Conservation (phyloP, 1,140 invertebrate genomes). For the fruit fly (Drosophila melanogaster) region DNA sequence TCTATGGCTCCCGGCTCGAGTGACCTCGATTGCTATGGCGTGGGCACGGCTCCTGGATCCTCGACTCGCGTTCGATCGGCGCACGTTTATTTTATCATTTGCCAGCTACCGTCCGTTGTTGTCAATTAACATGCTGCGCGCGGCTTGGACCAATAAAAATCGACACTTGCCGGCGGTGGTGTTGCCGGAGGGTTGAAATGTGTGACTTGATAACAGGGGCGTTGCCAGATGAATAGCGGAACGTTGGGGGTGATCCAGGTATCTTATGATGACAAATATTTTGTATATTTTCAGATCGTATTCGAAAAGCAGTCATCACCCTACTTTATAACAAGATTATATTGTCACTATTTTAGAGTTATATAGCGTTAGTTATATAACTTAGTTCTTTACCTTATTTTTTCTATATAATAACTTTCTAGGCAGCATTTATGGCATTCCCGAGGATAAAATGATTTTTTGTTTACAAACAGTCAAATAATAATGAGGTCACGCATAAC, state of each 20-base stretch:
- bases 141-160: constrained; percentile 47
- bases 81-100: constrained; percentile 69
- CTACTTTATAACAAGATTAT: too few species aligned
- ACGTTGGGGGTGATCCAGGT: background rate
- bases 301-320: too few species aligned
- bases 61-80: constrained; percentile 19
- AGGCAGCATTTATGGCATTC: too few species aligned
- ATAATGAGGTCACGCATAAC: too few species aligned
- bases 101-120: constrained; percentile 38
- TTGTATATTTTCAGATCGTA: too few species aligned
- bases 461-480: background rate
- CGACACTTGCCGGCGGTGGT: constrained; percentile 46
- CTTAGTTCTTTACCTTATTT: background rate
- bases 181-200: constrained; percentile 6
- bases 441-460: too few species aligned
- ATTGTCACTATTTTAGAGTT: too few species aligned
- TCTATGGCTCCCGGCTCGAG: background rate
- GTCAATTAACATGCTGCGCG: constrained; percentile 68
- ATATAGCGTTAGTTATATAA: too few species aligned
- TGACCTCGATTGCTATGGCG: background rate
- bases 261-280: background rate
- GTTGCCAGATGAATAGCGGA: constrained; percentile 7
- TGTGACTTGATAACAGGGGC: constrained; percentile 20
- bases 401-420: too few species aligned
- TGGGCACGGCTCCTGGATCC: constrained; percentile 7